Base-by-base conservation (phyloP, 2,113 vertebrate species). In the Cervus canadensis region DNA sequence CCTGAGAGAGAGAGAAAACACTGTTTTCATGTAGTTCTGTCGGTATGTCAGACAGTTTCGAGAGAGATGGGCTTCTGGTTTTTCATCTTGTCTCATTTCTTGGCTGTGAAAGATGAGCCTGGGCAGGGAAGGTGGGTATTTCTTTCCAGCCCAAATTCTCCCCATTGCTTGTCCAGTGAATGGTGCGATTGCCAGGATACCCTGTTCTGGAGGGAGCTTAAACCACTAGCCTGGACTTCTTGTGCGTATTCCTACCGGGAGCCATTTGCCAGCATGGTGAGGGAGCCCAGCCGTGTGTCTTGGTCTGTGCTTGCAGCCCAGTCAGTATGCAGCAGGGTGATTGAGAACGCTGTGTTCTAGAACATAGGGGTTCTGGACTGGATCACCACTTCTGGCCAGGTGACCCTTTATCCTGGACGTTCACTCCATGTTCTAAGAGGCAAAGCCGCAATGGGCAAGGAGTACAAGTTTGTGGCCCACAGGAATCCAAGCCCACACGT, bases 231-330 rank as follows among this genome's bases (percentile, higher is more conserved):
- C 36, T n/a, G 48, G 25, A 21, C 54, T 36, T 16, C 9, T 50
- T 14, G 26, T 56, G 28, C 23, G 1, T 17, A 10, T 6, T 71
- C 48, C 16, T 26, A 1, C 64, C 74, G n/a, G 30, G 48, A 9
- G 17, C 56, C 54, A 23, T n/a, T 23, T 26, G 54, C 59, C 45
- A 12, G 16, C 30, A 19, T 4, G 23, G n/a, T 15, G 10, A 33
- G 15, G 9, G 17, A 43, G 30, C n/a, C 48, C 57, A 76, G 3
- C 9, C 0, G 0, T 10, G 4, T 0, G 0, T 74, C 40, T 87
- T 40, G 14, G 14, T 36, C 3, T 59, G 30, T 59, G 45, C 78
- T 60, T 25, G 21, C 17, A 28, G 43, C 30, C 2, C 3, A 13
- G 1, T 16, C 52, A 13, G 6, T 45, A 17, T 40, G 57, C 15